These are phyloP conservation scores for Lagenorhynchus albirostris DNA, from an alignment of 2,113 vertebrate genomes.

Conservation along the genomic window DNA sequence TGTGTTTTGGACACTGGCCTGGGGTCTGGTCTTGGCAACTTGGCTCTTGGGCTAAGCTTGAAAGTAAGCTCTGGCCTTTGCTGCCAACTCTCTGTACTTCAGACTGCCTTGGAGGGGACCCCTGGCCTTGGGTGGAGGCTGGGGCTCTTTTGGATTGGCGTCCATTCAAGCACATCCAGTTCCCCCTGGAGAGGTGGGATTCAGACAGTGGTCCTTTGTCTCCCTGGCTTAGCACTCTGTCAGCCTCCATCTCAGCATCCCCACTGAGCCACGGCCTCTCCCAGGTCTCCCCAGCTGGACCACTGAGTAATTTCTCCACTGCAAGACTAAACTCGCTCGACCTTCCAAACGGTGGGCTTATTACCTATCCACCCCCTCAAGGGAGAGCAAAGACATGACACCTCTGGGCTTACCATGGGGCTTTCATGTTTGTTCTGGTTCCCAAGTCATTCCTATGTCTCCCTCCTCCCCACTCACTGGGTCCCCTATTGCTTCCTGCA, in stretches of 20 bases:
- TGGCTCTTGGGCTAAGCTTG: not conserved
- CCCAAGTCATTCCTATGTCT: too few species aligned
- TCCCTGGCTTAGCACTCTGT: not conserved
- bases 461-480: too few species aligned
- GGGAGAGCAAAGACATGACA: not conserved
- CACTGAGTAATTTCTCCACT: not conserved
- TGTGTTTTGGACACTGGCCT: not conserved
- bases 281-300: too few species aligned
- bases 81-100: too few species aligned
- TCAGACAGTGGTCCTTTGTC: not conserved
- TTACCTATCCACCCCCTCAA: not conserved
- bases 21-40: not conserved
- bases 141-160: not conserved
- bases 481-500: not conserved
- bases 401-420: not conserved
- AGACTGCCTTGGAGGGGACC: not conserved
- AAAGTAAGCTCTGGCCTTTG: not conserved
- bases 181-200: not conserved
- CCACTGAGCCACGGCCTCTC: not conserved
- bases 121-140: not conserved
- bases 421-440: not conserved
- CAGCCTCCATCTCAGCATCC: not conserved
- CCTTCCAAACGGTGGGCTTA: not conserved
- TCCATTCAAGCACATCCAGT: not conserved
- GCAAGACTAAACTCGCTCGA: accelerated